Percentiles rank a stretch among this genome's conserved stretches.
These are phyloP conservation scores for Tetranychus truncatus DNA, from an alignment of 2,888 invertebrate species.

Conservation along the genomic window DNA sequence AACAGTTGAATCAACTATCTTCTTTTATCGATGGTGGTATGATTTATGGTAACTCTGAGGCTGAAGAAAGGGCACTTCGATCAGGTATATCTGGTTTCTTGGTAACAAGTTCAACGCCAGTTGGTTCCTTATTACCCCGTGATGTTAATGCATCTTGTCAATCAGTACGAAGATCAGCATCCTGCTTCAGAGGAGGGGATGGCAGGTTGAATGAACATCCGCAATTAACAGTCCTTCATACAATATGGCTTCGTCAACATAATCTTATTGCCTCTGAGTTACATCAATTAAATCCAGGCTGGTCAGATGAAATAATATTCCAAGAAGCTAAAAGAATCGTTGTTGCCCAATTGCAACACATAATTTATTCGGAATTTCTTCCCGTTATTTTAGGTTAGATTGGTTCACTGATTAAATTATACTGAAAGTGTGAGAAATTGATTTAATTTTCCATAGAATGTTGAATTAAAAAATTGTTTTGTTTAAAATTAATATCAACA, in stretches of 20 bases:
- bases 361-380: constrained; percentile 62
- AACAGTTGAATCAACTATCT: constrained; percentile 27
- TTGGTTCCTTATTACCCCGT: background rate
- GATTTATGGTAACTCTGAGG: constrained; percentile 25
- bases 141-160: background rate
- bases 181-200: constrained; percentile 42
- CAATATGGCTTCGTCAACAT: constrained; percentile 67
- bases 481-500: background rate
- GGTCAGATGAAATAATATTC: constrained; percentile 57
- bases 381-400: constrained; percentile 33
- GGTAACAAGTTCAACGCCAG: too few species aligned
- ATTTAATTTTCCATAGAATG: too few species aligned
- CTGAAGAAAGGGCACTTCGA: constrained; percentile 20
- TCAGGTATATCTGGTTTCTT: constrained; percentile 22
- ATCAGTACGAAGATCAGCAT: too few species aligned
- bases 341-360: constrained; percentile 65
- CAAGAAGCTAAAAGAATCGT: constrained; percentile 60
- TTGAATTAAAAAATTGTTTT: background rate
- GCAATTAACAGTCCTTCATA: constrained; percentile 53
- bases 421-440: too few species aligned
- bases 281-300: constrained; percentile 46
- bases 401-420: too few species aligned
- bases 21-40: constrained; percentile 20
- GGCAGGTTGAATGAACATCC: constrained; percentile 38
- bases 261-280: constrained; percentile 51